Evolutionary conservation across 2,888 invertebrate genomes (phyloP), one percentile per base, ranked within the genome.

Genomic region (Horisme vitalbata): DNA sequence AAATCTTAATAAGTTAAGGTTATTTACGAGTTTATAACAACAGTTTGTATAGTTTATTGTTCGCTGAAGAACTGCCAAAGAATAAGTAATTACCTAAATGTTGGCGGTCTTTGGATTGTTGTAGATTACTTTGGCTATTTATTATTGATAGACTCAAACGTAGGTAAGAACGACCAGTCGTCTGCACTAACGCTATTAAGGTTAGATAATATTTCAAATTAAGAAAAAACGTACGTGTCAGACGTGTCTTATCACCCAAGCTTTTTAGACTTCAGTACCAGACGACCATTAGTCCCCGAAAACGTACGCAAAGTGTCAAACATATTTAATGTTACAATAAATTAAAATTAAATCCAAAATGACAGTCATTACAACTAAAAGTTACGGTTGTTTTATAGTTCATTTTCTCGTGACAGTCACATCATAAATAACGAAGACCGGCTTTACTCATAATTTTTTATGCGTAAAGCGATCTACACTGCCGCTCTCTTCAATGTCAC

Each of bases 401-500:
- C 10, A 14, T 30, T 41, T 41, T 15, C 7, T 13, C 5, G 18
- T 13, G 27, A 32, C 24, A 46, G 26, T 45, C 34, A 31, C 32
- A 31, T 48, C 46, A 45, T 45, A 38, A 41, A 15, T 36, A 23
- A 26, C 10, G 13, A 46, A 46, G 32, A 44, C 55, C 55, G 50
- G 47, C 32, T 39, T 41, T 45, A 55, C 51, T 56, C 37, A 51
- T 47, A 26, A 44, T 45, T 52, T 41, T 47, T 54, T 37, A 55
- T 46, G 55, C 51, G 48, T 41, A 43, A 43, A 34, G 37, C 27
- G 37, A 59, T 66, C 39, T 39, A 41, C 13, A 26, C 15, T 11
- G 62, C 62, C 69, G 64, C 63, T 63, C 59, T 56, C 60, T 55
- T 59, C 69, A 75, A 71, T 72, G 75, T 71, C 76, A 71, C 57